These are phyloP conservation scores for Lampris incognitus DNA, from an alignment of 2,113 vertebrate genomes.

Conservation along the genomic window DNA sequence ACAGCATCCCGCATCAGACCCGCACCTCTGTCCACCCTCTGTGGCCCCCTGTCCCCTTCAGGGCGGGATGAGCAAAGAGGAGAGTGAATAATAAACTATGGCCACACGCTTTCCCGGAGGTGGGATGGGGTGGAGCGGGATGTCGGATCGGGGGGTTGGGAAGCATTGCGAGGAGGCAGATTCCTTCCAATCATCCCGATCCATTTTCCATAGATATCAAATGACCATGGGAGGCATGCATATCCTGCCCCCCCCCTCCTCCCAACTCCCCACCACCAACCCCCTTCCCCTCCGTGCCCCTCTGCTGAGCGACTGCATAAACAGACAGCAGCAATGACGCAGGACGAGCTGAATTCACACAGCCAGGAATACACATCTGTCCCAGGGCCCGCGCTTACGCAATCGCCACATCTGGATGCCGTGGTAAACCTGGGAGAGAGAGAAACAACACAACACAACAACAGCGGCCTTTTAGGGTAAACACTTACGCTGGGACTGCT, in stretches of 20 bases:
- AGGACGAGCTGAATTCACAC: constrained; percentile 50
- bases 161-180: constrained; percentile 7
- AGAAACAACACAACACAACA: neutral
- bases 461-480: constrained; percentile 39
- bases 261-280: constrained; percentile 37
- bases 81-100: constrained; percentile 15
- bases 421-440: neutral
- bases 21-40: too few species aligned
- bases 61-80: constrained; percentile 20
- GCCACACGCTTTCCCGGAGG: constrained; percentile 2
- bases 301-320: constrained; percentile 47
- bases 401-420: constrained; percentile 13
- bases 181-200: constrained; percentile 49
- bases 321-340: constrained; percentile 64
- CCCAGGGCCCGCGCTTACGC: neutral
- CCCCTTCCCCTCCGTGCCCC: constrained; percentile 36
- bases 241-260: constrained; percentile 44
- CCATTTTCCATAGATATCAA: constrained; percentile 61
- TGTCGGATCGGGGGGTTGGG: neutral
- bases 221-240: constrained; percentile 53
- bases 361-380: constrained; percentile 23
- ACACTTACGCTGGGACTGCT: constrained; percentile 49
- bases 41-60: neutral
- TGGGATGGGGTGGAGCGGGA: neutral
- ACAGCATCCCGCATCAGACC: too few species aligned